A percentile compares a stretch with the other conserved stretches of the same genome.
Evolutionary conservation across 2,888 invertebrate genomes (phyloP).

Genomic region (Catonia carolina): DNA sequence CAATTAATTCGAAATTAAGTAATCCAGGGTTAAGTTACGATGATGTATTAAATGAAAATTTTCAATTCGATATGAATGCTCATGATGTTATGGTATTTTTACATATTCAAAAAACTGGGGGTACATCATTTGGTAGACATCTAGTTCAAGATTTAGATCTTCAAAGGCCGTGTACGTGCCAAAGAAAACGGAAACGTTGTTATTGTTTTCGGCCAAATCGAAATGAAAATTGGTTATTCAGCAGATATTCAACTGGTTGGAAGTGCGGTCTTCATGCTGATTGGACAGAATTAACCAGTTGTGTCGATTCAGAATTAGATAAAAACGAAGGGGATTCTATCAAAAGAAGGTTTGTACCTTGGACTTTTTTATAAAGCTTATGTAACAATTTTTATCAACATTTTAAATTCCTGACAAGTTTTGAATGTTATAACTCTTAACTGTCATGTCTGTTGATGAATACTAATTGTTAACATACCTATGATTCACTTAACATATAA

Average conservation of each 20-base stretch:
- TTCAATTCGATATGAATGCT: slow-evolving; percentile 82
- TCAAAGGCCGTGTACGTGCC: slow-evolving; percentile 90
- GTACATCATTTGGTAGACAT: slow-evolving; percentile 94
- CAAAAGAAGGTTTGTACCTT: slow-evolving; percentile 51
- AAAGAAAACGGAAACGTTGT: slow-evolving; percentile 78
- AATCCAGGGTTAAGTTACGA: slow-evolving; percentile 69
- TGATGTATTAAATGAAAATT: slow-evolving; percentile 78
- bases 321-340: slow-evolving; percentile 78
- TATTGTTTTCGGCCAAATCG: slow-evolving; percentile 87
- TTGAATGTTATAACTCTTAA: no score
- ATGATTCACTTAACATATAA: no score
- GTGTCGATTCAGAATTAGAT: slow-evolving; percentile 86
- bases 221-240: slow-evolving; percentile 95
- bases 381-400: no score
- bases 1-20: slow-evolving; percentile 35
- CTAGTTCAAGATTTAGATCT: slow-evolving; percentile 90
- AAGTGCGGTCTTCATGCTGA: slow-evolving; percentile 97
- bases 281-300: slow-evolving; percentile 92
- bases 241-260: slow-evolving; percentile 95
- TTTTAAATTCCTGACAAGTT: no score
- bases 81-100: slow-evolving; percentile 97
- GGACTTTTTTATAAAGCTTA: no score
- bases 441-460: no score
- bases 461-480: no score
- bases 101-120: slow-evolving; percentile 99